A percentile compares a stretch with the other conserved stretches of the same genome.
Conservation (phyloP, 2,113 vertebrate genomes). For the Triplophysa siluroides region DNA sequence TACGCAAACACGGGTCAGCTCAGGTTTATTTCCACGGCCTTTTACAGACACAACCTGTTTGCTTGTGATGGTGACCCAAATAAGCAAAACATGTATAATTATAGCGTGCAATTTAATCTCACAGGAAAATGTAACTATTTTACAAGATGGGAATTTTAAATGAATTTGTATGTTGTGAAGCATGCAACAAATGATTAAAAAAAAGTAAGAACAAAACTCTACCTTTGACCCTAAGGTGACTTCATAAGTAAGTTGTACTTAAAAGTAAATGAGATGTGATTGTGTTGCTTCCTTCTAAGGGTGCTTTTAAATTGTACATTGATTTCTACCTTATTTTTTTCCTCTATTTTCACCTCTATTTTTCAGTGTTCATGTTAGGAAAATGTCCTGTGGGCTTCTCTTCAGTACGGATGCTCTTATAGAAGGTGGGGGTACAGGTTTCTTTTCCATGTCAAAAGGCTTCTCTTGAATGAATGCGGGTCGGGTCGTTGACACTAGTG, state of each 20-base stretch:
- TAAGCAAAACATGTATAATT: too few relatives aligned
- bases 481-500: constrained; percentile 12
- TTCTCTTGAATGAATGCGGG: constrained; percentile 30
- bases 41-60: not conserved
- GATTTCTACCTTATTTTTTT: not conserved
- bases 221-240: too few relatives aligned
- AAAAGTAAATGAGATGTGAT: too few relatives aligned
- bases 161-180: too few relatives aligned
- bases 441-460: constrained; percentile 51
- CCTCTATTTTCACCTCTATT: not conserved
- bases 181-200: too few relatives aligned
- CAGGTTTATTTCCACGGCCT: not conserved
- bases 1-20: not conserved
- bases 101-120: too few relatives aligned
- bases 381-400: constrained; percentile 28
- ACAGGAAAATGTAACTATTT: not conserved
- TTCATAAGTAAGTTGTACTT: too few relatives aligned
- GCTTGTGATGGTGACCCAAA: not conserved
- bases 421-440: constrained; percentile 25
- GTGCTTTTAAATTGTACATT: not conserved
- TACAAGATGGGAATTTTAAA: not conserved
- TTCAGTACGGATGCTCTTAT: constrained; percentile 34
- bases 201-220: too few relatives aligned
- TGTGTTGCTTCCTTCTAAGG: too few relatives aligned
- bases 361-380: constrained; percentile 7